Conservation (phyloP, 2,113 vertebrate species). For the Protobothrops flavoviridis region DNA sequence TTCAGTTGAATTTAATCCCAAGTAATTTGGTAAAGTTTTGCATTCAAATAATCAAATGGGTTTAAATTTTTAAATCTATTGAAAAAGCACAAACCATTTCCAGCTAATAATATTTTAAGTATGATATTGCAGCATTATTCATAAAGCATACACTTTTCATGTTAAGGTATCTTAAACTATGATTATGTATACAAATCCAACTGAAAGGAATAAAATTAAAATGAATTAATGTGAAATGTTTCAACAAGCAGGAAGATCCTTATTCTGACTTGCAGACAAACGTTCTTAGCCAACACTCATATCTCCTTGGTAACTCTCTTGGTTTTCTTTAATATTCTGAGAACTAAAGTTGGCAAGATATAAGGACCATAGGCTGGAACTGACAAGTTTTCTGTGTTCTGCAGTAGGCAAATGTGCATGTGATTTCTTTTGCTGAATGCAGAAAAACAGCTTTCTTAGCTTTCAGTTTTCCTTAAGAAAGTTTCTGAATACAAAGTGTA, state of each 20-base stretch:
- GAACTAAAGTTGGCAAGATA: background rate
- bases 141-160: background rate
- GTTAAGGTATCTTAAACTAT: background rate
- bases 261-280: background rate
- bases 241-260: background rate
- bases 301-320: background rate
- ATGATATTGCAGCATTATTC: background rate
- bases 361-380: background rate
- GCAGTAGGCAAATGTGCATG: background rate
- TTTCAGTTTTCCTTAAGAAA: background rate
- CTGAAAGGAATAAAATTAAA: background rate
- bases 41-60: background rate
- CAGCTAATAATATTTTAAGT: background rate
- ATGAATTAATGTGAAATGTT: background rate
- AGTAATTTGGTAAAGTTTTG: background rate
- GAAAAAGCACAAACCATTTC: background rate
- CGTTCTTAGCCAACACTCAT: background rate
- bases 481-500: background rate
- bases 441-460: background rate
- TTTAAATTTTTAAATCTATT: background rate
- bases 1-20: no score
- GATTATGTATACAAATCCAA: background rate
- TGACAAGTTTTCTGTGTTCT: background rate
- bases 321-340: background rate
- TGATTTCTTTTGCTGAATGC: background rate